Evolutionary conservation across 2,113 vertebrate species (phyloP).

Genomic region (Panthera tigris): DNA sequence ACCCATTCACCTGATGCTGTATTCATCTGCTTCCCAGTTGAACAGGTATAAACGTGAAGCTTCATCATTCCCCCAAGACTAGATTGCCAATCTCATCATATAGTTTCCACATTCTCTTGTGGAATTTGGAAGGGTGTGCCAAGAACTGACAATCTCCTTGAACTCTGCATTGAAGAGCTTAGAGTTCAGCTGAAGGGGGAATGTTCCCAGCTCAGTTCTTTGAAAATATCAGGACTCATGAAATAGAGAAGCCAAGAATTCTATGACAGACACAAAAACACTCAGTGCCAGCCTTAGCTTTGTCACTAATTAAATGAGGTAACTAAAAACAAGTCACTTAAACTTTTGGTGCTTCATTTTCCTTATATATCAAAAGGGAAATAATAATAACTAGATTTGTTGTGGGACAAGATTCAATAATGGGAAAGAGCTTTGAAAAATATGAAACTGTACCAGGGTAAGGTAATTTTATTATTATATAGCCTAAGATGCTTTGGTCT

Average conservation of each 20-base stretch:
- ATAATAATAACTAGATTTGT: constrained; percentile 64
- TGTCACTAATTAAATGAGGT: constrained; percentile 17
- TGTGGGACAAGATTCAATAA: constrained; percentile 60
- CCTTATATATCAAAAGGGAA: constrained; percentile 30
- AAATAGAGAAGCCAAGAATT: not conserved
- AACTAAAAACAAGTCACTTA: constrained; percentile 49
- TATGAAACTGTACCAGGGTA: constrained; percentile 18
- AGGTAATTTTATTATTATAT: constrained; percentile 64
- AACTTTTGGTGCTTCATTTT: constrained; percentile 26
- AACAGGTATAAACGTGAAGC: not conserved
- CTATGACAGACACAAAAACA: not conserved
- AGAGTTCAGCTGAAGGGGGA: not conserved
- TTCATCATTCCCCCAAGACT: not conserved
- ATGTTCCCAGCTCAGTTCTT: not conserved
- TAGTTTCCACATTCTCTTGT: not conserved
- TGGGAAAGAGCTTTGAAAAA: constrained; percentile 55
- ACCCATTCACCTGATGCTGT: not conserved
- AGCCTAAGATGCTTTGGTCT: constrained; percentile 60
- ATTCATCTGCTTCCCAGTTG: not conserved
- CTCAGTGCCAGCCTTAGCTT: not conserved
- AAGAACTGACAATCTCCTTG: not conserved
- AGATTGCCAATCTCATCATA: not conserved
- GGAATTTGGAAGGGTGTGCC: not conserved
- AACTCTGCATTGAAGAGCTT: not conserved
- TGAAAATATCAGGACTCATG: not conserved